Evolutionary conservation across 2,797 vertebrate genomes (phyloP).

Genomic region (Sarcophilus harrisii): DNA sequence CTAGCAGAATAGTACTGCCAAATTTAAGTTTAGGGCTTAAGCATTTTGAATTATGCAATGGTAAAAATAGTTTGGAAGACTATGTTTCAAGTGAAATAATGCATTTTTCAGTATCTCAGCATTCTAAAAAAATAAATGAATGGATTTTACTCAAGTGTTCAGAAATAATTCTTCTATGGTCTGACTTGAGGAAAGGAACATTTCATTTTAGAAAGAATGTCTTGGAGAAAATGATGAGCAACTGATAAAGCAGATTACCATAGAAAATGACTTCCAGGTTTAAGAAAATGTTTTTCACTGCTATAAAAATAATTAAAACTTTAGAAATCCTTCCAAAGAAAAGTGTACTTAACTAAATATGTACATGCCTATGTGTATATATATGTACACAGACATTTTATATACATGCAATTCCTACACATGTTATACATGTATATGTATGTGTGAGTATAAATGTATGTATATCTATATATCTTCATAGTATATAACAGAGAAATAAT

Average conservation of each 20-base stretch:
- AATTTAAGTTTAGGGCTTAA: constrained; percentile 27
- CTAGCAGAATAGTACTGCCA: constrained; percentile 21
- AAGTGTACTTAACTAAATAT: background rate
- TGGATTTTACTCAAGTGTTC: constrained; percentile 58
- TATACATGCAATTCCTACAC: background rate
- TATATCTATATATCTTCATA: background rate
- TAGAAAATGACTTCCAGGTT: constrained; percentile 60
- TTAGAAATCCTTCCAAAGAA: constrained; percentile 52
- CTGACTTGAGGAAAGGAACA: constrained; percentile 64
- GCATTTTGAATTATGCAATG: background rate
- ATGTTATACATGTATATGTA: background rate
- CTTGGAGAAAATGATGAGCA: constrained; percentile 58
- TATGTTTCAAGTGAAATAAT: constrained; percentile 65
- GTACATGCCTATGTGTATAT: background rate
- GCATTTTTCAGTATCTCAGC: constrained; percentile 33
- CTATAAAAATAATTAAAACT: constrained; percentile 39
- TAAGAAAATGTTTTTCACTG: constrained; percentile 55
- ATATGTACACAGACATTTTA: background rate
- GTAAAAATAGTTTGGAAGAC: constrained; percentile 59
- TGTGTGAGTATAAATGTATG: background rate
- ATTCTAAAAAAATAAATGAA: constrained; percentile 15
- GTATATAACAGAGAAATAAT: background rate
- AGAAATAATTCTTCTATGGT: constrained; percentile 56
- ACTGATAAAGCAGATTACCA: constrained; percentile 34
- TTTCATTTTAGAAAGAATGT: constrained; percentile 72